A percentile compares a stretch with the other conserved stretches of the same genome.
phyloP scores from a whole-genome alignment of 2,888 invertebrate species.

The Drosophila testacea region DNA sequence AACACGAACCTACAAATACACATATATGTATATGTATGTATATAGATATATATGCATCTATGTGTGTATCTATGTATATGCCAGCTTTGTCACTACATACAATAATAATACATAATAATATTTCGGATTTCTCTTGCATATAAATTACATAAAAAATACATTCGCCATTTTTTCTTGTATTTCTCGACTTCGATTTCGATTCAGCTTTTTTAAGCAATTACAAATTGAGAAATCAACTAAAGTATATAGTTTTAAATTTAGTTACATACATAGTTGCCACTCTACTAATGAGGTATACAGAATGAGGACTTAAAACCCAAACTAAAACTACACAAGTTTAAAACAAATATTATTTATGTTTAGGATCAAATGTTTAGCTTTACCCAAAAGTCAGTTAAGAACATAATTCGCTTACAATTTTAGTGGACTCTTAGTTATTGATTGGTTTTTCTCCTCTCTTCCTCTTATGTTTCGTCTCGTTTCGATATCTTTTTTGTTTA shows the following conservation, averaged over 20 bases:
- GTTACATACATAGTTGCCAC: conserved; percentile 58
- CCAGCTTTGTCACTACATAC: conserved; percentile 56
- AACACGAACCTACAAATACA: conserved; percentile 49
- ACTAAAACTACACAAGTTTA: conserved; percentile 59
- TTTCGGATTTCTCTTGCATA: conserved; percentile 23
- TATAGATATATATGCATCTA: conserved; percentile 15
- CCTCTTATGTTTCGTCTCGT: conserved; percentile 1
- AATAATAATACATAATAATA: conserved; percentile 40
- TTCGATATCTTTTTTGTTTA: conserved; percentile 25
- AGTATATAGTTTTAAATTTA: conserved; percentile 41
- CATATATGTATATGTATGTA: conserved; percentile 9
- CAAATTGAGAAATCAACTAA: conserved; percentile 41
- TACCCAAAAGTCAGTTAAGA: conserved; percentile 54
- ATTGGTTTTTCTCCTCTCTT: conserved; percentile 38
- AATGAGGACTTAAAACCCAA: conserved; percentile 64
- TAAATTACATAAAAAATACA: conserved; percentile 78
- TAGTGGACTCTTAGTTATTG: conserved; percentile 65
- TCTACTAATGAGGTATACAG: conserved; percentile 74
- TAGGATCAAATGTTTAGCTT: conserved; percentile 58
- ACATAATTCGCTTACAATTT: conserved; percentile 63
- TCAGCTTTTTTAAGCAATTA: conserved; percentile 54
- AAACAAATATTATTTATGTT: conserved; percentile 40
- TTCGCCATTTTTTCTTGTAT: conserved; percentile 42
- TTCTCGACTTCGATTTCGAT: conserved; percentile 28
- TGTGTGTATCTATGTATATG: conserved; percentile 30